These are phyloP conservation scores for Diacarnus erythraeanus DNA, from an alignment of 37 sponge, comb jelly and placozoan species.

Conservation along the genomic window DNA sequence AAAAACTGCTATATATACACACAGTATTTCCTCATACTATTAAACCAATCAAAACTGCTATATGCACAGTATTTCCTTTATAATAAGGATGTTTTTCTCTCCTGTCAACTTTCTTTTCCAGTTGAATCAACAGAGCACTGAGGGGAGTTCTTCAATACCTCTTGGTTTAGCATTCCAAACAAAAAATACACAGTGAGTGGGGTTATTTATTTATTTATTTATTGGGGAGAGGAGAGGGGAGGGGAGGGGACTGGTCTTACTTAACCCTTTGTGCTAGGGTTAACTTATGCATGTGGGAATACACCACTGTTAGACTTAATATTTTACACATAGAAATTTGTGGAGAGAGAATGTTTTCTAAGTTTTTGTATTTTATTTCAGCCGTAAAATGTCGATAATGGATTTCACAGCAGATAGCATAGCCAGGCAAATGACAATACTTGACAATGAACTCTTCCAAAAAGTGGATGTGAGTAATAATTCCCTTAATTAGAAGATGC, in stretches of 20 bases:
- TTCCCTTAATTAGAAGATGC: background rate
- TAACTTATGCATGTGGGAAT: too few relatives aligned
- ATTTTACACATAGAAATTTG: too few relatives aligned
- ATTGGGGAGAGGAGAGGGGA: background rate
- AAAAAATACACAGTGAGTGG: background rate
- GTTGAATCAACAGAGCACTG: constrained; percentile 14
- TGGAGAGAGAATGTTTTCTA: too few relatives aligned
- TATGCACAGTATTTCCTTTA: too few relatives aligned
- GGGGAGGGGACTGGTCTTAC: too few relatives aligned
- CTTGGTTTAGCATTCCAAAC: constrained; percentile 14
- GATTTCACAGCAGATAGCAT: constrained; percentile 63
- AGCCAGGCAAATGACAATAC: constrained; percentile 83
- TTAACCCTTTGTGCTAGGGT: too few relatives aligned
- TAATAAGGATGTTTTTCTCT: background rate
- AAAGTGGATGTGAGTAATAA: constrained; percentile 72
- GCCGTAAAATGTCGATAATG: constrained; percentile 25
- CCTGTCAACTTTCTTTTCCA: background rate
- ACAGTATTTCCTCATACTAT: too few relatives aligned
- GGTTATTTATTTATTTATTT: too few relatives aligned
- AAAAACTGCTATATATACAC: too few relatives aligned
- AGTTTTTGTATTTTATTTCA: background rate
- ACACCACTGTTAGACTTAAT: background rate
- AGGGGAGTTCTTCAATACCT: background rate
- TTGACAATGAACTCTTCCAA: constrained; percentile 81
- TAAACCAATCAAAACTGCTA: too few relatives aligned